phyloP scores from a whole-genome alignment of 2,113 vertebrate genomes.

The Rostratula benghalensis region DNA sequence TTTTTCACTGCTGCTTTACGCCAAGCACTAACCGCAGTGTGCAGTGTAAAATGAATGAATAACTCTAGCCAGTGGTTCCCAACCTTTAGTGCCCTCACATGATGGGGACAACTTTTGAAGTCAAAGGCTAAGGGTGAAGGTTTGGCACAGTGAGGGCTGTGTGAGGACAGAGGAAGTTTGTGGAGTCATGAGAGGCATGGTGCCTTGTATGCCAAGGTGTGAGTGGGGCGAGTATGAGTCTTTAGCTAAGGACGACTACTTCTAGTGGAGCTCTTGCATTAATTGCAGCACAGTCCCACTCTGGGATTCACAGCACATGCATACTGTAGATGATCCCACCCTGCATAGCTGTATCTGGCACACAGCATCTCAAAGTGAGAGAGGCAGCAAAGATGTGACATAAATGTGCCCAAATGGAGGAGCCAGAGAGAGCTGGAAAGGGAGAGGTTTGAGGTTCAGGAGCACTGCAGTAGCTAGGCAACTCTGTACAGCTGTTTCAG shows the following conservation, averaged over 20 bases:
- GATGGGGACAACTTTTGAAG: neutral
- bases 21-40: neutral
- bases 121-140: neutral
- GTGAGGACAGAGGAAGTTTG: neutral
- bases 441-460: neutral
- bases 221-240: accelerated
- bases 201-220: neutral
- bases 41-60: neutral
- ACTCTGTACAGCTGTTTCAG: neutral
- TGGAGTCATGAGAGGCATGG: neutral
- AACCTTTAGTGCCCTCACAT: neutral
- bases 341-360: neutral
- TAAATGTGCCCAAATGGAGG: neutral
- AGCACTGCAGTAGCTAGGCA: neutral
- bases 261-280: neutral
- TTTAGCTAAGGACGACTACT: neutral
- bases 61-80: neutral
- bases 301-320: accelerated
- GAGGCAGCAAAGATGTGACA: neutral
- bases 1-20: neutral
- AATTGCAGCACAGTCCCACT: neutral
- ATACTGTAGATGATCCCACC: neutral
- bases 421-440: neutral
- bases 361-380: accelerated
- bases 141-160: neutral